Evolutionary conservation across 1,140 invertebrate species (phyloP), one percentile per base, ranked within the genome.

Genomic region (Eubasilissa regina): DNA sequence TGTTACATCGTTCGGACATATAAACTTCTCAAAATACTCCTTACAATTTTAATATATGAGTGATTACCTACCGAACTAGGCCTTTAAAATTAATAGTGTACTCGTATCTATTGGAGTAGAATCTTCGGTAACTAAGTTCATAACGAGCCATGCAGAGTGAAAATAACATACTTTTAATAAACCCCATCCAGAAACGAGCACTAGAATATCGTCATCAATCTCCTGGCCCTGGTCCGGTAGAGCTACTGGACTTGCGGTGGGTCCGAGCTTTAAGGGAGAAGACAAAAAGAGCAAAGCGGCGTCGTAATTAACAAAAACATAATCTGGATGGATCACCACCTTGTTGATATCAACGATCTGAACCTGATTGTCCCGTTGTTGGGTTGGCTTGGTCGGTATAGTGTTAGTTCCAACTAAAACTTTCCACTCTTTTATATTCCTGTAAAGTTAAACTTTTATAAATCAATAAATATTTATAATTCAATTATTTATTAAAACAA

Each of bases 311-410:
- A n/a, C 44, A n/a, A 25, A 12, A 21, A 45, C n/a, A 13, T 6
- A 45, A n/a, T 68, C 0, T 19, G 43, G 35, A 19, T 66, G 35
- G 4, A 0, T 1, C 0, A 66, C 43, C 9, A 45, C 11, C 17
- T 44, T 43, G 25, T n/a, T 15, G 9, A 76, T 53, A 9, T 19
- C 48, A 9, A 72, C 60, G 12, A 68, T 9, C 19, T 77, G 79
- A 13, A 74, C 79, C 13, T 51, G 73, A 58, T 13, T 62, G 43
- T 80, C 51, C 11, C n/a, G 4, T 1, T 11, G 21, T 12, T 56
- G 7, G 13, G 7, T 19, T 13, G 4, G 12, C 3, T 25, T 48
- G 47, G n/a, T n/a, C n/a, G n/a, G n/a, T n/a, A n/a, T n/a, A n/a
- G n/a, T n/a, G n/a, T 48, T 48, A 8, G 47, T 48, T 48, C 47